Evolutionary conservation across 1,140 invertebrate species (phyloP), one percentile per base, ranked within the genome.

Genomic region (Apis cerana): DNA sequence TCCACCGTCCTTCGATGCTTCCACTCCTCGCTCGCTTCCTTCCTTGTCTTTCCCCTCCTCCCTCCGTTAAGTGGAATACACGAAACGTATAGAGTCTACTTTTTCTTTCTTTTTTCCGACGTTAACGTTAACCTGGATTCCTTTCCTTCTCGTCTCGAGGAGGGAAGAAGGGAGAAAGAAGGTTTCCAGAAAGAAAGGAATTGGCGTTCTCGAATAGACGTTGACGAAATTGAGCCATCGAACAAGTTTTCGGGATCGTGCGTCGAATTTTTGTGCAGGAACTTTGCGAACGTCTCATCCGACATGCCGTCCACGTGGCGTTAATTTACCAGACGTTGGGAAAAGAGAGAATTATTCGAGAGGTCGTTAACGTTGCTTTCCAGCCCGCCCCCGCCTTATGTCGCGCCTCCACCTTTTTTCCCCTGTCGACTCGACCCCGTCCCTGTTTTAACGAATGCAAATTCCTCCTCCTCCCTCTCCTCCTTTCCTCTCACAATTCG

Each of bases 161-260:
- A 43, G 33, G 33, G 5, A 43, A 43, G 33, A 43, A 43, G 33
- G 5, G 5, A 43, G 33, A 43, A 7, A 43, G 9, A 17, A 61
- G 43, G 70, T n/a, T n/a, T n/a, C n/a, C n/a, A n/a, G n/a, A n/a
- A n/a, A n/a, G 27, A 19, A 48, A 5, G 48, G 64, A 65, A 17
- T 13, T 43, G n/a, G 70, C 23, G 58, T 23, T 33, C 33, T 33
- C 33, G 33, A 43, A 43, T 43, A 43, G 33, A 43, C 75, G 70
- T 64, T 83, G 84, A 87, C 88, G 90, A 91, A 90, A 93, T 93
- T 92, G 91, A 93, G 89, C 89, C 89, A 91, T 91, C 88, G 89
- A 82, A 91, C 92, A 91, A 91, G 91, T 93, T 93, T 79, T 80
- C 0, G 75, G 69, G 85, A 85, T 84, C 89, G 90, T 91, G 88